These are phyloP conservation scores for Nematolebias whitei DNA, from an alignment of 2,113 vertebrate genomes.

Conservation along the genomic window DNA sequence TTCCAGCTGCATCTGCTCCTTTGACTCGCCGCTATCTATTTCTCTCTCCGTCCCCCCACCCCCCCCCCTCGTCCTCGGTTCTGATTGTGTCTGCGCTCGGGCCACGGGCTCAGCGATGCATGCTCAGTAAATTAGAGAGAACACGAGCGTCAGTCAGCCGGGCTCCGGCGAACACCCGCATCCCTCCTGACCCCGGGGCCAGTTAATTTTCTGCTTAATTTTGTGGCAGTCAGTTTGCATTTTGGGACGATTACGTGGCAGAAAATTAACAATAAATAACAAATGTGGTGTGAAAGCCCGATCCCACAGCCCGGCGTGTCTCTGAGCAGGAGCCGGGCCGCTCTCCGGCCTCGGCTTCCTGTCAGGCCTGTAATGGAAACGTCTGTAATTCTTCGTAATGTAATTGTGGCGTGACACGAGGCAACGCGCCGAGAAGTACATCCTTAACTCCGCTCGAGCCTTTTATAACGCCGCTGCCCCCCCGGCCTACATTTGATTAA, in stretches of 20 bases:
- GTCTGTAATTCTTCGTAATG: slow-evolving; percentile 98
- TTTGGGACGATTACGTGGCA: slow-evolving; percentile 99
- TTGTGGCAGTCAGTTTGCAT: slow-evolving; percentile 99
- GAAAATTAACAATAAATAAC: slow-evolving; percentile 99
- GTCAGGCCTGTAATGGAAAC: slow-evolving; percentile 90
- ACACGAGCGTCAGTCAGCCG: slow-evolving; percentile 97
- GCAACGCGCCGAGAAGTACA: slow-evolving; percentile 81
- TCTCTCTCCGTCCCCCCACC: slow-evolving; percentile 44
- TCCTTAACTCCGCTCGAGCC: slow-evolving; percentile 64
- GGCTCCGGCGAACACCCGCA: slow-evolving; percentile 89
- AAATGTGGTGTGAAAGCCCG: slow-evolving; percentile 92
- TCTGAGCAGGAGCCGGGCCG: slow-evolving; percentile 48
- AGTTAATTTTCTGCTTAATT: slow-evolving; percentile 99
- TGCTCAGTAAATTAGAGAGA: slow-evolving; percentile 99
- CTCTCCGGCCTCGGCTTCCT: slow-evolving; percentile 62
- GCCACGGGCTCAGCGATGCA: slow-evolving; percentile 96
- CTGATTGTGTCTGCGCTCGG: slow-evolving; percentile 87
- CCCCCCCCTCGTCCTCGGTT: slow-evolving; percentile 79
- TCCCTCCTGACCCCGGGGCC: slow-evolving; percentile 97
- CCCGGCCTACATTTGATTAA: slow-evolving; percentile 77
- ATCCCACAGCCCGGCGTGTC: slow-evolving; percentile 46
- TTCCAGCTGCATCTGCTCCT: slow-evolving; percentile 66
- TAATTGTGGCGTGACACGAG: slow-evolving; percentile 89
- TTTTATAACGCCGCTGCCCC: slow-evolving; percentile 70
- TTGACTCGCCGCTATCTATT: slow-evolving; percentile 51